Evolutionary conservation across 1,140 invertebrate genomes (phyloP), one percentile per base, ranked within the genome.

Genomic region (Harlomillsia oculata): DNA sequence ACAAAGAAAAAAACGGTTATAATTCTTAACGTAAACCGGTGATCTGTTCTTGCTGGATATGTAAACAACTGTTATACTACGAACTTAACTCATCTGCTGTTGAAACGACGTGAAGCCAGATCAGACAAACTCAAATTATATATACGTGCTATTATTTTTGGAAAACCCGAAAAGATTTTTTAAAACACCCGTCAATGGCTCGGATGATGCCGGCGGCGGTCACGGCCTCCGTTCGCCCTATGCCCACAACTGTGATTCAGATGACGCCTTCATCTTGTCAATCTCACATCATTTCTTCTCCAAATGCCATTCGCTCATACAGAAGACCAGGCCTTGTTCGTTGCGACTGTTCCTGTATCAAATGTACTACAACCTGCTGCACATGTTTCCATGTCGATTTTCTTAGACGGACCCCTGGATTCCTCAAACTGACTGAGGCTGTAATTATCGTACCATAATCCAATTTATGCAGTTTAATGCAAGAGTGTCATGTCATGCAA

Each of bases 301-400:
- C 55, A 1, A 25, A 44, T n/a, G 41, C 48, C 14, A 56, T 46
- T 29, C 21, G 48, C 29, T 56, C 48, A 16, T 49, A 44, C 32
- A 56, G 49, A 37, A 18, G 45, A 40, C 20, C 25, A 8, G 16
- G 20, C 8, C 9, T 21, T 46, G 16, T 13, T 36, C 26, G 64
- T 29, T 59, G 57, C 16, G 39, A 71, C 34, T 74, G 83, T 14
- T 75, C 76, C 56, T 81, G 84, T 67, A 83, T 83, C 55, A 86
- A 80, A 62, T n/a, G n/a, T n/a, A n/a, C n/a, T n/a, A n/a, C n/a
- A n/a, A n/a, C n/a, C 45, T 81, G 84, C 66, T 88, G 81, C 66
- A 82, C 82, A n/a, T 88, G 85, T 67, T 69, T 89, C 53, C 81
- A 88, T 67, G 72, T 87, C 18, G 77, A 78, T 25, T 87, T 85